phyloP scores from a whole-genome alignment of 2,113 vertebrate genomes.

The Ciconia boyciana region DNA sequence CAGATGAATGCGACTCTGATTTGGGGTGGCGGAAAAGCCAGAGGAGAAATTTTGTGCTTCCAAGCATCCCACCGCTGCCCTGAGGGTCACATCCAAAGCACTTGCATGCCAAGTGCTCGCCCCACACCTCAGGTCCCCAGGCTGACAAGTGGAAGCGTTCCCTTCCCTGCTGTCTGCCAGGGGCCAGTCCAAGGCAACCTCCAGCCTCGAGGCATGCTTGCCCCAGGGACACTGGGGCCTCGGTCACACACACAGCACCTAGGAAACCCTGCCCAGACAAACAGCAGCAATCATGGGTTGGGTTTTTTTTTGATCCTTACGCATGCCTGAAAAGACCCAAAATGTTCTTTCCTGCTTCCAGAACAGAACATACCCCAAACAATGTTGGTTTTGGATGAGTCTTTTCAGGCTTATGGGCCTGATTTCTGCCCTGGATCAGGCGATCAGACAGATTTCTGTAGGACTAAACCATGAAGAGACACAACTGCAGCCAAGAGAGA shows the following conservation, averaged over 20 bases:
- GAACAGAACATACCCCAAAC: background rate
- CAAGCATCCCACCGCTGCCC: background rate
- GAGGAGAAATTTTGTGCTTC: background rate
- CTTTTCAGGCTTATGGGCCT: background rate
- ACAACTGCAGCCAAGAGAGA: background rate
- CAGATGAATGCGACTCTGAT: accelerated
- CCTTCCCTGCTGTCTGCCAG: background rate
- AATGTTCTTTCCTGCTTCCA: background rate
- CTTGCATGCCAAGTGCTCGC: background rate
- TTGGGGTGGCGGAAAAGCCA: background rate
- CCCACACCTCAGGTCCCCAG: background rate
- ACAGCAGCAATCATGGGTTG: background rate
- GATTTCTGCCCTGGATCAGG: background rate
- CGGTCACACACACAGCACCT: background rate
- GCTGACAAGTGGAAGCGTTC: accelerated
- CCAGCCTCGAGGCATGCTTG: accelerated
- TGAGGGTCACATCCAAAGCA: background rate
- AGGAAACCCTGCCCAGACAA: background rate
- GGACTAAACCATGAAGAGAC: background rate
- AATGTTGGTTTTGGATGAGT: background rate
- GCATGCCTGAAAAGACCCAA: background rate
- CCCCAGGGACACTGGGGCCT: accelerated
- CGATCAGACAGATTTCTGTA: background rate
- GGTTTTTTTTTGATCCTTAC: background rate
- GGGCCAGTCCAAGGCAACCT: background rate